Evolutionary conservation across 30 jellyfish, hydroid and myxozoan genomes (phyloP).

Genomic region (Haliclystus octoradiatus): DNA sequence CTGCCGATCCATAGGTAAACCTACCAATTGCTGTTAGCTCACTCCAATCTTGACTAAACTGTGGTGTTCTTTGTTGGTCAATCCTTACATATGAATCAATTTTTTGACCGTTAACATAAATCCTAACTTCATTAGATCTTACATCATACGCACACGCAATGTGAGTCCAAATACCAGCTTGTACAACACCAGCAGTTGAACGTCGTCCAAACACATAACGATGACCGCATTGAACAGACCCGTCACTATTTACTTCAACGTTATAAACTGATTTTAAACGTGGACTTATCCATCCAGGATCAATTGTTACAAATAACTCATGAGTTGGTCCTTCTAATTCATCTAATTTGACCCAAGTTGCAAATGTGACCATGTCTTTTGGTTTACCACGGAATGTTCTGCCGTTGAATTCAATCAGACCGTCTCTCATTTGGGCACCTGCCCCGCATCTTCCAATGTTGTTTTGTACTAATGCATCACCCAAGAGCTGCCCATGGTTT

Average conservation of each 20-base stretch:
- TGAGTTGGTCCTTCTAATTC: slow-evolving; percentile 74
- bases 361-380: slow-evolving; percentile 60
- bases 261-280: slow-evolving; percentile 74
- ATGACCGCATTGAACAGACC: slow-evolving; percentile 82
- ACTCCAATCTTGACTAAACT: slow-evolving; percentile 79
- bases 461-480: slow-evolving; percentile 30
- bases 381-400: slow-evolving; percentile 78
- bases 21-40: slow-evolving; percentile 77
- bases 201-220: slow-evolving; percentile 80
- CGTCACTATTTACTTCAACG: slow-evolving; percentile 57
- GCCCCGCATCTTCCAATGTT: slow-evolving; percentile 55
- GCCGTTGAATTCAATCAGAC: slow-evolving; percentile 56
- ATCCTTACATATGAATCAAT: slow-evolving; percentile 30
- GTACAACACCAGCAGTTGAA: slow-evolving; percentile 57
- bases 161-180: slow-evolving; percentile 87
- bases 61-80: slow-evolving; percentile 38
- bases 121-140: slow-evolving; percentile 38
- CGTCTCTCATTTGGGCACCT: slow-evolving; percentile 57
- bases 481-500: slow-evolving; percentile 61
- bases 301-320: slow-evolving; percentile 84
- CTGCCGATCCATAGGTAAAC: slow-evolving; percentile 50
- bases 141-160: slow-evolving; percentile 81
- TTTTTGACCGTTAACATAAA: slow-evolving; percentile 57
- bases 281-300: slow-evolving; percentile 90
- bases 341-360: slow-evolving; percentile 86